Base-by-base conservation (phyloP, 2,797 vertebrate species). In the Odontamblyopus lacepedii region DNA sequence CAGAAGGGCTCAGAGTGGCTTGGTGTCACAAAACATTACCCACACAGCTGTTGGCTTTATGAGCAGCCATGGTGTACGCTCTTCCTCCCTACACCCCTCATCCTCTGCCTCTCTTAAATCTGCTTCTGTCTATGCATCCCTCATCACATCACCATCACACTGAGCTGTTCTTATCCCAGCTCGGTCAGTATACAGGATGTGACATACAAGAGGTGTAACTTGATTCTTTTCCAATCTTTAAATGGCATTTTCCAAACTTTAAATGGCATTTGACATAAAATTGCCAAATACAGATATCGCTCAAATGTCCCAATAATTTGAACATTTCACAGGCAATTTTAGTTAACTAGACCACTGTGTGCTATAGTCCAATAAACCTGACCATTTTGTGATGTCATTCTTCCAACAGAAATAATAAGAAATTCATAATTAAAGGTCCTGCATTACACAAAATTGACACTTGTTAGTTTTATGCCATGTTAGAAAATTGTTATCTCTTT, bases 1-100 rank as follows among this genome's bases (percentile, higher is more conserved):
- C 92, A 93, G 91, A 93, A 92, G 92, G 91, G 87, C 89, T 90
- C 86, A 72, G 86, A 92, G 89, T 91, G 88, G 83, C 89, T 91
- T 81, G 77, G 90, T 91, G 92, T 93, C 91, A 93, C 91, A 93
- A 93, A 92, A 94, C 93, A 94, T 93, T 93, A 93, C 88, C 92
- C 92, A 91, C 92, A 90, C 92, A 93, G 92, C 93, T 94, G 93
- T 91, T 93, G 90, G 89, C 90, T 92, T 91, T 90, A 91, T 88
- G 90, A 89, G 90, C 87, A 88, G 88, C 89, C 75, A 90, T 89
- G 86, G 86, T 87, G 84, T 88, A 82, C 76, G 80, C 83, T 68
- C 79, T 76, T 82, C 72, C 81, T 78, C 67, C 76, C 81, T 65
- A 81, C 73, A 79, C 69, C 71, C 77, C 80, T 78, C 75, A 71